Conservation (phyloP, 1,140 invertebrate species). For the Ooceraea biroi region DNA sequence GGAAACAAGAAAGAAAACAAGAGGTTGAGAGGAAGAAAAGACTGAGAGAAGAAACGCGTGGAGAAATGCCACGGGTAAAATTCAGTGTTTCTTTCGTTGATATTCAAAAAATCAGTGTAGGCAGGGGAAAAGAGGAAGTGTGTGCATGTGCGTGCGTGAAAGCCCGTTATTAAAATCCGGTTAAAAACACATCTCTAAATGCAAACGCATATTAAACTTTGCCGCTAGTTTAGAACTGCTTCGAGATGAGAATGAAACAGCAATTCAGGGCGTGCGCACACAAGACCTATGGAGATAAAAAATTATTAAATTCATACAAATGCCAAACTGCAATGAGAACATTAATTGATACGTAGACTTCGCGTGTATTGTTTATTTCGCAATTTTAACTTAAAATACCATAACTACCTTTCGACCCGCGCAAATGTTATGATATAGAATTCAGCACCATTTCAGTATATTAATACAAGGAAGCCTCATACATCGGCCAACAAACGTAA, state of each 20-base stretch:
- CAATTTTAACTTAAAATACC: conserved; percentile 38
- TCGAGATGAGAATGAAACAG: conserved; percentile 4
- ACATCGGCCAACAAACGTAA: background rate
- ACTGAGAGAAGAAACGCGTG: background rate
- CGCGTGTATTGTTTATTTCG: conserved; percentile 13
- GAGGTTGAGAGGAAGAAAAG: background rate
- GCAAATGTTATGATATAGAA: conserved; percentile 27
- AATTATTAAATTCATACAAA: background rate
- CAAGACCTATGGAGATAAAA: background rate
- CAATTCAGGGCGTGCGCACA: background rate
- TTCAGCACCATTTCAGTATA: background rate
- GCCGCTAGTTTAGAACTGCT: background rate
- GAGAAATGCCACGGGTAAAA: conserved; percentile 61
- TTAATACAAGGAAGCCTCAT: background rate
- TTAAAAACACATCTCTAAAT: conserved; percentile 58
- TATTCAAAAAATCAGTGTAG: conserved; percentile 67
- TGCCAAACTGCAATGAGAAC: conserved; percentile 7
- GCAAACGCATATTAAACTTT: conserved; percentile 74
- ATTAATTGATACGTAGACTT: conserved; percentile 44
- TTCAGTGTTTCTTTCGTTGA: conserved; percentile 60
- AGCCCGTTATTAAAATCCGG: conserved; percentile 78
- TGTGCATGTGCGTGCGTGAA: conserved; percentile 42
- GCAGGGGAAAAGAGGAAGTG: too few species aligned
- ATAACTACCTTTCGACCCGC: conserved; percentile 8
- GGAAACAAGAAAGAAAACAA: conserved; percentile 8